phyloP scores from a whole-genome alignment of 2,888 invertebrate genomes.

The Schizotus pectinicornis region DNA sequence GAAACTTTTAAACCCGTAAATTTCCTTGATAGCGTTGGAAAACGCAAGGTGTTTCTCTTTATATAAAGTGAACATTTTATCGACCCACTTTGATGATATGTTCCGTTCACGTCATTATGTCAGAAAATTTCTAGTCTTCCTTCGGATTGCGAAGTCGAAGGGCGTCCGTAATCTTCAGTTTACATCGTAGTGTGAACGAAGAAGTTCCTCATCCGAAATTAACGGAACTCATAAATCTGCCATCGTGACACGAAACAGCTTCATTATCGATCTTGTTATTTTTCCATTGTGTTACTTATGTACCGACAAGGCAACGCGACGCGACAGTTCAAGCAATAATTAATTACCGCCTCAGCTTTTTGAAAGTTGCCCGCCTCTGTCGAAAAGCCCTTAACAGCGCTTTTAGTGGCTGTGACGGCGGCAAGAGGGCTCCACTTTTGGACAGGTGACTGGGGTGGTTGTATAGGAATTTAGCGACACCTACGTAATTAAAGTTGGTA shows the following conservation, averaged over 20 bases:
- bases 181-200: too few relatives aligned
- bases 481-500: conserved; percentile 47
- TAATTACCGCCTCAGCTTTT: conserved; percentile 2
- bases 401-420: conserved; percentile 5
- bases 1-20: too few relatives aligned
- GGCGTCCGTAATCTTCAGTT: too few relatives aligned
- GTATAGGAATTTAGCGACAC: conserved; percentile 47
- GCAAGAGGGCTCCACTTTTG: conserved; percentile 11
- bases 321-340: conserved; percentile 8
- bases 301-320: conserved; percentile 2
- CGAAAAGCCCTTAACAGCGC: conserved; percentile 6
- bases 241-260: not conserved
- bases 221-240: too few relatives aligned
- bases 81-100: too few relatives aligned
- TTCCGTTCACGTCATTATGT: too few relatives aligned
- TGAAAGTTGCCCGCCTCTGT: not conserved
- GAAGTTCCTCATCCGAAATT: too few relatives aligned
- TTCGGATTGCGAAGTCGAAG: too few relatives aligned
- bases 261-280: not conserved
- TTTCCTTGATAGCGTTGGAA: too few relatives aligned
- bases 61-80: too few relatives aligned
- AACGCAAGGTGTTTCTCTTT: too few relatives aligned
- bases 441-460: conserved; percentile 40
- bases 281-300: not conserved
- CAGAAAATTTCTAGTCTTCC: too few relatives aligned